A percentile compares a stretch with the other conserved stretches of the same genome.
These are phyloP conservation scores for Phortica okadai DNA, from an alignment of 2,888 invertebrate genomes.

Conservation along the genomic window DNA sequence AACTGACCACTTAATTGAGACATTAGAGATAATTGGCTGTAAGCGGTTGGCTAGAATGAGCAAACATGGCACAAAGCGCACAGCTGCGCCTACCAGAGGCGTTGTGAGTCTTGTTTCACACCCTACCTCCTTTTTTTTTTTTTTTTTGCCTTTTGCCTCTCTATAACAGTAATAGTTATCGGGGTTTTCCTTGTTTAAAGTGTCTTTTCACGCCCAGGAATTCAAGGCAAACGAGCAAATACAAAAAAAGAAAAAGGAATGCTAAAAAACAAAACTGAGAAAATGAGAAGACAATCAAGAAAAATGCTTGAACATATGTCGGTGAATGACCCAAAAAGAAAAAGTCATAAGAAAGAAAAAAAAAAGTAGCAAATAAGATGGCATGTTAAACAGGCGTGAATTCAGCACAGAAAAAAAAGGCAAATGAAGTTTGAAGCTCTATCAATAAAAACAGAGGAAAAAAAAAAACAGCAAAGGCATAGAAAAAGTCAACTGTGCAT, in stretches of 20 bases:
- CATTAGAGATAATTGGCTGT: slow-evolving; percentile 65
- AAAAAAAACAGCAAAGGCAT: background rate
- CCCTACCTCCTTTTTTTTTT: background rate
- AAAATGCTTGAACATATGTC: slow-evolving; percentile 22
- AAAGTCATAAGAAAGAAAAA: background rate
- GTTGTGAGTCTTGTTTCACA: slow-evolving; percentile 15
- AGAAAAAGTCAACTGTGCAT: slow-evolving; percentile 1
- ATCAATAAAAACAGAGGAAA: background rate
- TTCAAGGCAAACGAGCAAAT: slow-evolving; percentile 9
- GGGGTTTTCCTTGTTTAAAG: slow-evolving; percentile 1
- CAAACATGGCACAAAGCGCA: background rate
- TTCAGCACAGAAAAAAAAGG: background rate
- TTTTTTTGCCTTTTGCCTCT: background rate
- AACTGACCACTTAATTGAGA: slow-evolving; percentile 66
- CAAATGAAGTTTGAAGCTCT: slow-evolving; percentile 11
- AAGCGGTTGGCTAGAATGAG: slow-evolving; percentile 46
- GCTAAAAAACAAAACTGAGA: no score
- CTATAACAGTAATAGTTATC: background rate
- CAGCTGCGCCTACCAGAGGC: slow-evolving; percentile 17
- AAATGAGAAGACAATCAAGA: no score
- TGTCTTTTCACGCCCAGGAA: slow-evolving; percentile 2
- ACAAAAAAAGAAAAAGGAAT: background rate
- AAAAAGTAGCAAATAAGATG: background rate
- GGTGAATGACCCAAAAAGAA: slow-evolving; percentile 26
- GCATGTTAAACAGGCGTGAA: slow-evolving; percentile 30